A percentile compares a stretch with the other conserved stretches of the same genome.
These are phyloP conservation scores for Belgica antarctica DNA, from an alignment of 2,888 invertebrate species.

Conservation along the genomic window DNA sequence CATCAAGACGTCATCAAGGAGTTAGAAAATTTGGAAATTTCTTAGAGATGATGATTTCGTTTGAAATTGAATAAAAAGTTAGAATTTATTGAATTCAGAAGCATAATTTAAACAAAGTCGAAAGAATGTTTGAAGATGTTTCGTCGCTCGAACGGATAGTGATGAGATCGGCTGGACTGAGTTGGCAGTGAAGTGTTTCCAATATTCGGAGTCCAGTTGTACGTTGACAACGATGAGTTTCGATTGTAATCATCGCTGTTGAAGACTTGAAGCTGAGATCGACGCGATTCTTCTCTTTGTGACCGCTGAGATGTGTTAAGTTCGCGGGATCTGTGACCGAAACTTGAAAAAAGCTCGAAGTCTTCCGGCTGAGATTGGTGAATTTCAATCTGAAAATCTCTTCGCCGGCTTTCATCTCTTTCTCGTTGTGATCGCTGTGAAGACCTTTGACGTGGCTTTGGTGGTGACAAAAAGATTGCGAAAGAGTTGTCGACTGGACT, in stretches of 20 bases:
- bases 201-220: neutral
- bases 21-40: constrained; percentile 64
- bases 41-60: constrained; percentile 32
- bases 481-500: neutral
- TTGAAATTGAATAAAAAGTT: neutral
- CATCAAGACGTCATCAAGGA: constrained; percentile 78
- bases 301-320: too few relatives aligned
- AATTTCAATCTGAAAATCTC: too few relatives aligned
- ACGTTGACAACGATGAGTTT: neutral
- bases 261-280: too few relatives aligned
- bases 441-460: neutral
- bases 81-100: neutral
- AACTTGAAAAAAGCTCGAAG: too few relatives aligned
- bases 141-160: neutral
- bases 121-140: neutral
- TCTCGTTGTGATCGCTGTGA: too few relatives aligned
- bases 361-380: too few relatives aligned
- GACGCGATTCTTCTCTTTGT: neutral
- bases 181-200: neutral
- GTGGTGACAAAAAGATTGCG: neutral
- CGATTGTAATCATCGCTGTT: too few relatives aligned
- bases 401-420: too few relatives aligned
- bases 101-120: too few relatives aligned
- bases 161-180: neutral
- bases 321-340: too few relatives aligned